Conservation (phyloP, 2,113 vertebrate species). For the Bolborhynchus lineola region DNA sequence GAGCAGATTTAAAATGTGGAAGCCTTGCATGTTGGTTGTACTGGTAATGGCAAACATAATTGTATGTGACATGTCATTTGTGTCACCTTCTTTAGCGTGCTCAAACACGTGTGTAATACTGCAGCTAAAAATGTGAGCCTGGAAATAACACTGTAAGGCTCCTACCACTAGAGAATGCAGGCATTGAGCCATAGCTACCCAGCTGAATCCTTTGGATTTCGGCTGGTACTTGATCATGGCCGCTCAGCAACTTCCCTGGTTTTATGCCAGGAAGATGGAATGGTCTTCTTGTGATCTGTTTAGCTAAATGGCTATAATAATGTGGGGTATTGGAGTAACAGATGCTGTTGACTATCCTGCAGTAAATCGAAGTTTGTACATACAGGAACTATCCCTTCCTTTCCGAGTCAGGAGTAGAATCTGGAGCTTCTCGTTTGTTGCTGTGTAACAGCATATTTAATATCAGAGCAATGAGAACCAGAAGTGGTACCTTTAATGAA, state of each 20-base stretch:
- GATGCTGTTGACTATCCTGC: slow-evolving; percentile 42
- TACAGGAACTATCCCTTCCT: slow-evolving; percentile 30
- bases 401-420: background rate
- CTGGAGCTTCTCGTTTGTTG: slow-evolving; percentile 34
- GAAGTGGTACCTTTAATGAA: background rate
- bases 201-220: background rate
- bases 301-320: slow-evolving; percentile 38
- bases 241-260: background rate
- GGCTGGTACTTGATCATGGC: background rate
- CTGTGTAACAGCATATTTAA: background rate
- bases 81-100: background rate
- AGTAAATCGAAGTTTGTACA: slow-evolving; percentile 23
- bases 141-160: background rate
- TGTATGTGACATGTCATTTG: background rate
- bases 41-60: background rate
- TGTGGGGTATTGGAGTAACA: slow-evolving; percentile 13
- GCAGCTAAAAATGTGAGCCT: background rate
- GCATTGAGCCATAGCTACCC: background rate
- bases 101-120: background rate
- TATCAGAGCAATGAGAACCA: background rate
- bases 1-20: background rate
- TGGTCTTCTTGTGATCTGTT: slow-evolving; percentile 35
- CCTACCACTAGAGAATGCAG: background rate
- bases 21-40: background rate
- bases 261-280: slow-evolving; percentile 22